Percentiles rank a stretch among this genome's conserved stretches.
Conservation (phyloP, 2,113 vertebrate genomes). For the Coptodon bakossiorum region DNA sequence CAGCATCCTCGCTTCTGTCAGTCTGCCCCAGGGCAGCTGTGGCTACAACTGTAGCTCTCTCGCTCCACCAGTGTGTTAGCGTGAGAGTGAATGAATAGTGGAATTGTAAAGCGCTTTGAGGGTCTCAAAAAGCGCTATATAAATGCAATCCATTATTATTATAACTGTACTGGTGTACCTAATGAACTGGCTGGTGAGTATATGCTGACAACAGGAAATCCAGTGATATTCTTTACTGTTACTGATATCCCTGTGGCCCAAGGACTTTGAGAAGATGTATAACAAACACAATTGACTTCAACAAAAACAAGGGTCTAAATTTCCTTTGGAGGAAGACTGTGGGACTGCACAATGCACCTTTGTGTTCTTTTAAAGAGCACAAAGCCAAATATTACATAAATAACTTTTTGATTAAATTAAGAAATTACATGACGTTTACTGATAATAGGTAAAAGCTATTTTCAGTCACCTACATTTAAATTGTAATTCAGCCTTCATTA, state of each 20-base stretch:
- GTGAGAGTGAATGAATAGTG: too few relatives aligned
- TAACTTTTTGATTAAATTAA: background rate
- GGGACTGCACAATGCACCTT: background rate
- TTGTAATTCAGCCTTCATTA: background rate
- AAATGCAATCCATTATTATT: too few relatives aligned
- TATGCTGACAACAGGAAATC: background rate
- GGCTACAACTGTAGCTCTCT: too few relatives aligned
- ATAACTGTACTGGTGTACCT: background rate
- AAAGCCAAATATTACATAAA: background rate
- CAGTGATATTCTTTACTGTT: background rate
- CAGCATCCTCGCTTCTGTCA: too few relatives aligned
- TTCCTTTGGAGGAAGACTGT: background rate
- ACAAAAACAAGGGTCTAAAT: background rate
- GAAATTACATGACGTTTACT: background rate
- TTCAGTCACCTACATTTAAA: background rate
- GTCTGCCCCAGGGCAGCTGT: too few relatives aligned
- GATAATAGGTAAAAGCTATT: background rate
- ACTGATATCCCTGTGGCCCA: background rate
- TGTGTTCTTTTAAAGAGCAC: background rate
- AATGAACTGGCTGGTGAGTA: background rate
- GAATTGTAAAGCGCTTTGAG: too few relatives aligned
- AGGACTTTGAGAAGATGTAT: background rate
- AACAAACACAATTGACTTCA: background rate
- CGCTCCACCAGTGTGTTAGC: too few relatives aligned
- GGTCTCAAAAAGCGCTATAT: too few relatives aligned